Percentiles rank a stretch among this genome's conserved stretches.
Conservation (phyloP, 2,797 vertebrate genomes). For the Natrix natrix region DNA sequence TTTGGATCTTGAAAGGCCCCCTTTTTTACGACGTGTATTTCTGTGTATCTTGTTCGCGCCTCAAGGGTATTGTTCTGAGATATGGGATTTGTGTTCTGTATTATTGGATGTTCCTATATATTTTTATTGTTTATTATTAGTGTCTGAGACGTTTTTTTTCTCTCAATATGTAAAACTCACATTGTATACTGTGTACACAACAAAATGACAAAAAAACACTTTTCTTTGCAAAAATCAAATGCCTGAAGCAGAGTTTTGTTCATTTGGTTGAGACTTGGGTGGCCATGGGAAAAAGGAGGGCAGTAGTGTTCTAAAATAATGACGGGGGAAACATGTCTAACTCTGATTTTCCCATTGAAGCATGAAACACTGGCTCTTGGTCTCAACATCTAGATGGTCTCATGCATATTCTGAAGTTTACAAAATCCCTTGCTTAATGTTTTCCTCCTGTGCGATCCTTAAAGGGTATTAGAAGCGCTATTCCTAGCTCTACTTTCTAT, state of each 20-base stretch:
- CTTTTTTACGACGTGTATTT: conserved; percentile 68
- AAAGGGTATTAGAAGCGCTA: neutral
- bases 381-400: neutral
- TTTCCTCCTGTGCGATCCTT: neutral
- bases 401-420: neutral
- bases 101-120: conserved; percentile 69
- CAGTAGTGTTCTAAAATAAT: neutral
- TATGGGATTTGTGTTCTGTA: conserved; percentile 58
- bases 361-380: neutral
- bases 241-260: conserved; percentile 31
- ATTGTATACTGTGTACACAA: conserved; percentile 78
- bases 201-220: conserved; percentile 69
- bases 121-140: conserved; percentile 68
- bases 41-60: conserved; percentile 58
- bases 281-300: neutral
- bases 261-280: conserved; percentile 3
- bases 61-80: conserved; percentile 53
- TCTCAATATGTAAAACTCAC: conserved; percentile 72
- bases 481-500: neutral
- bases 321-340: neutral
- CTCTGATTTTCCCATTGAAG: neutral
- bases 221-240: conserved; percentile 51
- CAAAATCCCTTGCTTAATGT: neutral
- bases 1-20: conserved; percentile 16
- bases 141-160: conserved; percentile 52